Evolutionary conservation across 2,113 vertebrate genomes (phyloP), one percentile per base, ranked within the genome.

Genomic region (Microtus oregoni): DNA sequence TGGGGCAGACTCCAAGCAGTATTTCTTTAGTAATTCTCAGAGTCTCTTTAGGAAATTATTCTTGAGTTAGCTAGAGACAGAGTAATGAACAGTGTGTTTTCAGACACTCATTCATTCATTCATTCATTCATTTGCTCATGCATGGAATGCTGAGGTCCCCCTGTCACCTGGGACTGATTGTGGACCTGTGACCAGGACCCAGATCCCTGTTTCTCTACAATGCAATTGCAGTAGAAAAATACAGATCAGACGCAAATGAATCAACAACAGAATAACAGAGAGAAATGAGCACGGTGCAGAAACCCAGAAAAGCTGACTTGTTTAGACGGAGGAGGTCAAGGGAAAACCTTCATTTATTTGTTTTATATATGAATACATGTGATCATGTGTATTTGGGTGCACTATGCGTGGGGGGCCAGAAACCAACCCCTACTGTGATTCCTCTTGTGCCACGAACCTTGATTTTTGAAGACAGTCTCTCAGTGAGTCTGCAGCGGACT

Each of bases 1-100:
- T 93, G 94, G 85, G 91, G 96, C 94, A 3, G 86, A 94, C 82
- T 68, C 58, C 55, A 58, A 0, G 65, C 92, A 44, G 90, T 82
- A 44, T n/a, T 96, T 96, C 94, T 95, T 95, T 70, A 35, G 76
- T 82, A 75, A 97, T 95, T 94, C 96, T 90, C 89, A 89, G 32
- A 68, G 61, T 28, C 96, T 86, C 96, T 95, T 97, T 95, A 67
- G 89, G 44, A 50, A 96, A 91, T 15, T 35, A 15, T 28, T 94
- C 85, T 68, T 8, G 91, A 96, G 97, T 52, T n/a, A 85, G 50
- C 77, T 76, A 41, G 14, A 95, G 88, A 65, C n/a, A 52, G 41
- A 70, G 58, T 12, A 75, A 47, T n/a, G 86, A 88, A 15, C 0
- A 0, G 24, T 22, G 77, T 47, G 86, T 63, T 93, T 81, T 61